Evolutionary conservation across 2,888 invertebrate species (phyloP).

Genomic region (Camptogramma bilineatum): DNA sequence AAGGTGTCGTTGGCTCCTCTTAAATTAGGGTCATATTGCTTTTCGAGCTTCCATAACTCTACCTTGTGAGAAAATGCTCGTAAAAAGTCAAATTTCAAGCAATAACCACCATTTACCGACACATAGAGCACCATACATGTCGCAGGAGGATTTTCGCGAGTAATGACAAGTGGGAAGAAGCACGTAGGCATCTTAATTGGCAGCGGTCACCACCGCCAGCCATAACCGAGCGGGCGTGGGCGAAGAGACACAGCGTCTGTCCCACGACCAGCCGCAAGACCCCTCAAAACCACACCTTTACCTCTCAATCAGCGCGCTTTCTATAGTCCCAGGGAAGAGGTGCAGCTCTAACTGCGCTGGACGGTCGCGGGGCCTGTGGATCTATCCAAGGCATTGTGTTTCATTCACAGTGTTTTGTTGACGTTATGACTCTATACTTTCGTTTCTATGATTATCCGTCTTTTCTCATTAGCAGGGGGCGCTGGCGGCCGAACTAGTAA

Average conservation of each 20-base stretch:
- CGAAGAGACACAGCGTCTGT: slow-evolving; percentile 75
- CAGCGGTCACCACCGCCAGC: slow-evolving; percentile 76
- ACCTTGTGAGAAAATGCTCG: slow-evolving; percentile 15
- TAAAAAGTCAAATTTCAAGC: slow-evolving; percentile 44
- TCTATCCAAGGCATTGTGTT: slow-evolving; percentile 69
- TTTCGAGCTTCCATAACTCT: not conserved
- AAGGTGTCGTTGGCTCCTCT: not conserved
- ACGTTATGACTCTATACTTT: slow-evolving; percentile 63
- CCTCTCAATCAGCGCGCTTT: slow-evolving; percentile 26
- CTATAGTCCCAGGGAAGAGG: slow-evolving; percentile 39
- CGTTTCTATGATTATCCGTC: slow-evolving; percentile 54
- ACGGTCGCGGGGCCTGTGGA: slow-evolving; percentile 53
- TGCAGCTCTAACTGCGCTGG: slow-evolving; percentile 57
- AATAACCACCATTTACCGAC: slow-evolving; percentile 46
- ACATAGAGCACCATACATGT: slow-evolving; percentile 58
- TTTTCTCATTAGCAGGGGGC: slow-evolving; percentile 38
- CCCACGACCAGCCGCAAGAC: slow-evolving; percentile 56
- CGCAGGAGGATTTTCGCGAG: slow-evolving; percentile 76
- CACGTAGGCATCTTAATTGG: slow-evolving; percentile 84
- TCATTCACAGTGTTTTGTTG: slow-evolving; percentile 80
- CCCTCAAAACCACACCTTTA: slow-evolving; percentile 50
- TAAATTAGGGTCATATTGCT: not conserved
- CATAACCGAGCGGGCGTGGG: slow-evolving; percentile 79
- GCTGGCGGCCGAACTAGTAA: slow-evolving; percentile 30
- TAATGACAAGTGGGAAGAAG: slow-evolving; percentile 79